These are phyloP conservation scores for Cephus cinctus DNA, from an alignment of 1,140 invertebrate genomes.

Conservation along the genomic window DNA sequence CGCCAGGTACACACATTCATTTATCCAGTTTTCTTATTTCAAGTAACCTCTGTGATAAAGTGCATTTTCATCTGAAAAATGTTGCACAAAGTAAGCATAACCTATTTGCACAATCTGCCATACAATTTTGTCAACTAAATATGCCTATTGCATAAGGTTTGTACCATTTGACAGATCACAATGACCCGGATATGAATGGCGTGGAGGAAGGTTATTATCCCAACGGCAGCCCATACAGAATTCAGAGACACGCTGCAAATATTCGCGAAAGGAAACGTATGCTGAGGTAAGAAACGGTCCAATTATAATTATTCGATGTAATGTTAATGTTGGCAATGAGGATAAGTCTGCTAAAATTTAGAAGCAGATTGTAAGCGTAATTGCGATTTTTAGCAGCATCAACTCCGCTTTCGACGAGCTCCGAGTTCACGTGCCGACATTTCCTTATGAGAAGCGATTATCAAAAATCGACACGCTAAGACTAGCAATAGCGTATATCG, in stretches of 20 bases:
- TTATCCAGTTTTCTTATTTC: neutral
- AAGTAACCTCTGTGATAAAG: neutral
- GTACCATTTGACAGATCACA: slow-evolving; percentile 40
- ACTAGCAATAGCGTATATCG: slow-evolving; percentile 95
- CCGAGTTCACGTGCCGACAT: slow-evolving; percentile 93
- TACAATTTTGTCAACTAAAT: neutral
- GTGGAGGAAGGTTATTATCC: slow-evolving; percentile 59
- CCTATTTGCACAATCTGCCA: neutral
- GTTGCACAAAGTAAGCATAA: too few species aligned
- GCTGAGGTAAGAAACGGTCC: slow-evolving; percentile 75
- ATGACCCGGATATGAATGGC: slow-evolving; percentile 49
- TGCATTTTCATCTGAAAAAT: too few species aligned
- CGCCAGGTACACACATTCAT: slow-evolving; percentile 45
- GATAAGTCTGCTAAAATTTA: neutral
- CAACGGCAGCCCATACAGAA: slow-evolving; percentile 77
- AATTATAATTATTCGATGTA: neutral
- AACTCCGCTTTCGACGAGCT: slow-evolving; percentile 98
- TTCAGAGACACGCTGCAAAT: slow-evolving; percentile 87
- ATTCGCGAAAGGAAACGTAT: slow-evolving; percentile 93
- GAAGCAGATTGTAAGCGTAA: slow-evolving; percentile 42
- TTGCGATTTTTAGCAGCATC: slow-evolving; percentile 82
- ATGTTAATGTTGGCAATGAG: neutral
- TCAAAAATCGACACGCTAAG: slow-evolving; percentile 97
- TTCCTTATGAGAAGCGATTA: slow-evolving; percentile 96
- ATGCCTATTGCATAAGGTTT: slow-evolving; percentile 43